Evolutionary conservation across 2,113 vertebrate species (phyloP).

Genomic region (Cheirogaleus medius): DNA sequence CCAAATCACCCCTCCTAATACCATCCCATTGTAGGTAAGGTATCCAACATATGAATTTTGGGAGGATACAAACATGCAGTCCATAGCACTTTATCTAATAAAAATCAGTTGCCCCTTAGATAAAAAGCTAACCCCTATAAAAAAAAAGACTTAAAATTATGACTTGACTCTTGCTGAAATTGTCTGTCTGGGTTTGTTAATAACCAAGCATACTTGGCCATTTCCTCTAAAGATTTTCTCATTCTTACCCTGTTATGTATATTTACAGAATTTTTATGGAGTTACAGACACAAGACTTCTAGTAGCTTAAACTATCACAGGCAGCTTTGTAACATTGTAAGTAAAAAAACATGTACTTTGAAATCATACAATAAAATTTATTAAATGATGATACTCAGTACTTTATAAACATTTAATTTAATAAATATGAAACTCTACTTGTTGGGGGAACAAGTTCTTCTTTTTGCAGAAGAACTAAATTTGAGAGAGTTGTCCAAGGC

Average conservation of each 20-base stretch:
- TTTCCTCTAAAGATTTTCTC: not conserved
- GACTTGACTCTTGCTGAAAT: not conserved
- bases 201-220: not conserved
- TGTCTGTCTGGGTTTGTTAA: not conserved
- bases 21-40: not conserved
- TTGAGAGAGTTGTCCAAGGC: not conserved
- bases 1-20: not conserved
- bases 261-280: not conserved
- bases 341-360: slow-evolving; percentile 30
- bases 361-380: not conserved
- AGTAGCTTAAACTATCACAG: not conserved
- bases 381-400: not conserved
- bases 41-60: not conserved
- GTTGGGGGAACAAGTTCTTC: not conserved
- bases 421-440: not conserved
- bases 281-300: not conserved
- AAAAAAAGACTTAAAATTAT: not conserved
- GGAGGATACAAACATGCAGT: not conserved
- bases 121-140: not conserved
- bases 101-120: not conserved
- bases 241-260: not conserved
- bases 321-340: not conserved
- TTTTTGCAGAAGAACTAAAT: not conserved
- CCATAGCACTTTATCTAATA: not conserved
- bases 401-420: not conserved